phyloP scores from a whole-genome alignment of 2,113 vertebrate species.

The Cynocephalus volans region DNA sequence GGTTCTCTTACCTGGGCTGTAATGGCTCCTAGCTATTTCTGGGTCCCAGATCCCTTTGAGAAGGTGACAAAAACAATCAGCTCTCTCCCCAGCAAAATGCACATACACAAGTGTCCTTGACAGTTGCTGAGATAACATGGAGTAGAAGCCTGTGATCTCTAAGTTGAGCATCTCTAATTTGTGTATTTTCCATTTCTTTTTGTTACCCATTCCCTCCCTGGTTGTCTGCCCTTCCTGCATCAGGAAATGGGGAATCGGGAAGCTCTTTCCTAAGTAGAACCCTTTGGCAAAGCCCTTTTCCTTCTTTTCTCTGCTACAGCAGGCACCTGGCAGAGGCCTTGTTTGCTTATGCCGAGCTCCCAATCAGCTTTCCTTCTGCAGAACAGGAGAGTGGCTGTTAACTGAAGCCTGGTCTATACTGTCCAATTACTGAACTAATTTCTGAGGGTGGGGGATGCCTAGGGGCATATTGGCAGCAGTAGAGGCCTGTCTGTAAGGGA shows the following conservation, averaged over 20 bases:
- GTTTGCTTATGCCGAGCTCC: background rate
- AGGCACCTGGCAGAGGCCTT: background rate
- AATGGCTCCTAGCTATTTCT: background rate
- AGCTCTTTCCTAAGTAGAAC: background rate
- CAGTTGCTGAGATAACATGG: background rate
- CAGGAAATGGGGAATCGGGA: background rate
- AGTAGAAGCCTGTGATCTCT: background rate
- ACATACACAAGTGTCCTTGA: background rate
- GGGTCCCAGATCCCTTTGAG: background rate
- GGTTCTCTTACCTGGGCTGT: background rate
- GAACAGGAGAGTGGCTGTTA: conserved; percentile 25
- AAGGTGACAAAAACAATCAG: conserved; percentile 5
- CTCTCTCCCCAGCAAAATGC: background rate
- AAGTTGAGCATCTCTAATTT: background rate
- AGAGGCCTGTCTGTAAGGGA: conserved; percentile 56
- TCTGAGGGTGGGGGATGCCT: background rate
- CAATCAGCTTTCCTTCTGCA: background rate
- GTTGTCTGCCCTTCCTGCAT: background rate
- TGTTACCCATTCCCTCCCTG: background rate
- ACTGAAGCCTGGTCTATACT: conserved; percentile 58
- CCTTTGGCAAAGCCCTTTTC: background rate
- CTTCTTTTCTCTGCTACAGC: background rate
- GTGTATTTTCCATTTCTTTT: background rate
- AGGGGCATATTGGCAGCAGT: conserved; percentile 46
- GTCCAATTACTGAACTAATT: conserved; percentile 61